A percentile compares a stretch with the other conserved stretches of the same genome.
phyloP scores from a whole-genome alignment of 2,888 invertebrate genomes.

The Melolontha melolontha region DNA sequence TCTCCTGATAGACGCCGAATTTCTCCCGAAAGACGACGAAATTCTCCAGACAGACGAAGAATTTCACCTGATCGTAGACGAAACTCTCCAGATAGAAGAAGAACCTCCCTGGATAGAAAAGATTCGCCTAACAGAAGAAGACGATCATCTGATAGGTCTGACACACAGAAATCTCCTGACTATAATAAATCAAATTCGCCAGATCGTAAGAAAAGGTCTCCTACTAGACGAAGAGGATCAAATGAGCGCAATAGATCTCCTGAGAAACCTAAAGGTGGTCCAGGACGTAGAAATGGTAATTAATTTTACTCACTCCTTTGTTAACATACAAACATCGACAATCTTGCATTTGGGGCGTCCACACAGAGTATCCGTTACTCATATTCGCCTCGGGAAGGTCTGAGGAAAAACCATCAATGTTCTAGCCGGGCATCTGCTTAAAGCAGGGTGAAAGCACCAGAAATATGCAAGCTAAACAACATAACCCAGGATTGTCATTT shows the following conservation, averaged over 20 bases:
- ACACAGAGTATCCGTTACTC: slow-evolving; percentile 72
- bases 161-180: slow-evolving; percentile 43
- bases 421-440: slow-evolving; percentile 79
- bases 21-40: slow-evolving; percentile 39
- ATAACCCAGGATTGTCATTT: slow-evolving; percentile 68
- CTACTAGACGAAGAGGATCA: slow-evolving; percentile 13
- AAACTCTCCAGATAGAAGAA: slow-evolving; percentile 40
- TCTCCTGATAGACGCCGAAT: slow-evolving; percentile 29
- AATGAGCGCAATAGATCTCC: slow-evolving; percentile 27
- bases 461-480: slow-evolving; percentile 70
- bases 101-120: slow-evolving; percentile 28
- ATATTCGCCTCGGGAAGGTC: slow-evolving; percentile 81
- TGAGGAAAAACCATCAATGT: slow-evolving; percentile 76
- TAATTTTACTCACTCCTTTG: slow-evolving; percentile 44
- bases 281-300: slow-evolving; percentile 41
- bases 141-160: slow-evolving; percentile 39
- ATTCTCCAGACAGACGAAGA: slow-evolving; percentile 40
- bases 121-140: slow-evolving; percentile 45
- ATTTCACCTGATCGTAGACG: slow-evolving; percentile 43
- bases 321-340: slow-evolving; percentile 71
- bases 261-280: slow-evolving; percentile 23
- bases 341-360: slow-evolving; percentile 83
- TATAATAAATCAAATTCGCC: slow-evolving; percentile 36
- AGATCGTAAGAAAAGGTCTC: slow-evolving; percentile 25
- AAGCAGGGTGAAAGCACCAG: slow-evolving; percentile 79